These are phyloP conservation scores for Cariama cristata DNA, from an alignment of 2,113 vertebrate genomes.

Conservation along the genomic window DNA sequence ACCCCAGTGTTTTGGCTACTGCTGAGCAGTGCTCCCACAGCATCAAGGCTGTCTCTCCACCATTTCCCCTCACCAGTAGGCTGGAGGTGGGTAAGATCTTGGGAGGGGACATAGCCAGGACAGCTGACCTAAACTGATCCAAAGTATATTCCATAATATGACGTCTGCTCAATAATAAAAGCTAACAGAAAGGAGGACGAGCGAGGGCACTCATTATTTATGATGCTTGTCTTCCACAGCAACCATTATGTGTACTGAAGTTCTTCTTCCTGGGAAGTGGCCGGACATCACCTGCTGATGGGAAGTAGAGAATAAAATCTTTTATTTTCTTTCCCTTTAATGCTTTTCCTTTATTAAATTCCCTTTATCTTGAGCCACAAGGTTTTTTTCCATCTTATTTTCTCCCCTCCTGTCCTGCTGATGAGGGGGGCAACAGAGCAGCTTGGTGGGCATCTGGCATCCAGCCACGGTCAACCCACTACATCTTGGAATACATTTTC, in stretches of 20 bases:
- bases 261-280: neutral
- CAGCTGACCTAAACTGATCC: no score
- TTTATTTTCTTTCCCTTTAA: neutral
- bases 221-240: accelerated
- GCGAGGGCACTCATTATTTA: neutral
- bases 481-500: neutral
- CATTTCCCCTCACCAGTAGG: neutral
- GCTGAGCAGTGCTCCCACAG: neutral
- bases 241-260: neutral
- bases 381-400: neutral
- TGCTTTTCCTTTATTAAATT: neutral
- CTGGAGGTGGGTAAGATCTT: neutral
- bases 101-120: neutral
- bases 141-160: no score
- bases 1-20: neutral
- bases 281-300: neutral
- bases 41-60: neutral
- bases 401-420: neutral
- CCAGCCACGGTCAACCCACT: no score
- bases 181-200: neutral
- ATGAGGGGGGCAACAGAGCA: neutral
- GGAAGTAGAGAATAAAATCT: neutral
- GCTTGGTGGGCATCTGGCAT: neutral
- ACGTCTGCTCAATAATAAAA: no score
- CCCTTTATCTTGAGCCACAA: neutral